Evolutionary conservation across 2,113 vertebrate species (phyloP), one percentile per base, ranked within the genome.

Genomic region (Tetraodon nigroviridis): DNA sequence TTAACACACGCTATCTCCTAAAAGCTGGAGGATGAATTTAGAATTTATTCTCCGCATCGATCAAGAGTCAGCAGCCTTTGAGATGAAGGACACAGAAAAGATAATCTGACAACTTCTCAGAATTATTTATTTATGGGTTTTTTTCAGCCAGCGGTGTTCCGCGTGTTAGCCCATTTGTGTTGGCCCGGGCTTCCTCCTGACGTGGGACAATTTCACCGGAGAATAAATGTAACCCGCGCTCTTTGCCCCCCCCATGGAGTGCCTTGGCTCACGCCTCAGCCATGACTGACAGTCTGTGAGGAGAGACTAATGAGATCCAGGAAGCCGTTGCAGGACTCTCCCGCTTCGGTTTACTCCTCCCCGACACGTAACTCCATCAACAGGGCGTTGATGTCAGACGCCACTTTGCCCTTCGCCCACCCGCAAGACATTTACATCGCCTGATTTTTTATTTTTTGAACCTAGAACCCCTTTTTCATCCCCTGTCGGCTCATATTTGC

Each of bases 401-500:
- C 71, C 59, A 12, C 67, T 67, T 54, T 68, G 71, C 72, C 79
- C 81, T 80, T 75, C 75, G 44, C 68, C 42, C 66, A 69, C 32
- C 61, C 67, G 37, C 63, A 70, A 2, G 15, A 51, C 67, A 74
- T 73, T 66, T 55, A 67, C 72, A 37, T 32, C 27, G 69, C 69
- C 53, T 0, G 14, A 6, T 60, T 73, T 85, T 81, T 76, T 66
- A 62, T 5, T 60, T 73, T 85, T 81, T 76, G 64, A 62, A 72
- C 71, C 57, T 75, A 73, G 75, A 86, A 83, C 76, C 64, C 69
- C 51, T 65, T 65, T 59, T 67, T 16, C 1, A 47, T 66, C 60
- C 75, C 57, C 29, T 64, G 76, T 80, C 82, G 61, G 77, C 69
- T 68, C 15, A 21, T 46, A 80, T 85, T 83, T 71, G 58, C 46